Evolutionary conservation across 23 tunicate genomes (phyloP).

Genomic region (Pegea sp.): DNA sequence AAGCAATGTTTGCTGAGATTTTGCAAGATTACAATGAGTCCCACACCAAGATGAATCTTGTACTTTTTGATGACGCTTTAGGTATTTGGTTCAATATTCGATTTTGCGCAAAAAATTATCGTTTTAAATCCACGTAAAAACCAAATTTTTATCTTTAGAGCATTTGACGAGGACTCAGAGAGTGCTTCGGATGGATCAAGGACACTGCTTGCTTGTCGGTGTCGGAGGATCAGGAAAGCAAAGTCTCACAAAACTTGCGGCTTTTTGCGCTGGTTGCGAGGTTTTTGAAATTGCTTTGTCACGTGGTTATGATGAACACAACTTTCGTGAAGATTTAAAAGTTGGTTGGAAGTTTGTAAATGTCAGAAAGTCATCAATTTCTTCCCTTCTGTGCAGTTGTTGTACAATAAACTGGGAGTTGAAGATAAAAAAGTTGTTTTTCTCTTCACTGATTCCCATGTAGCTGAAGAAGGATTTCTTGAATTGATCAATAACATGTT

Average conservation of each 20-base stretch:
- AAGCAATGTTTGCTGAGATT: slow-evolving; percentile 86
- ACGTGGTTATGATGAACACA: slow-evolving; percentile 84
- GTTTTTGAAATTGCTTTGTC: slow-evolving; percentile 90
- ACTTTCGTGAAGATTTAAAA: slow-evolving; percentile 93
- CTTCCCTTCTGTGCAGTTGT: slow-evolving; percentile 11
- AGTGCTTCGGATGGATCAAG: slow-evolving; percentile 75
- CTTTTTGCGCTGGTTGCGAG: slow-evolving; percentile 80
- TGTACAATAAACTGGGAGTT: slow-evolving; percentile 90
- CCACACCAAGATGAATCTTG: slow-evolving; percentile 96
- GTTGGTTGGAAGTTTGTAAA: slow-evolving; percentile 4
- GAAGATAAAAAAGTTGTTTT: slow-evolving; percentile 84
- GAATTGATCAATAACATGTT: slow-evolving; percentile 98
- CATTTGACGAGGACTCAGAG: slow-evolving; percentile 97
- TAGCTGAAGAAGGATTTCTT: slow-evolving; percentile 99
- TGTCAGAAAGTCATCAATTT: neutral
- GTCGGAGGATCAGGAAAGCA: slow-evolving; percentile 98
- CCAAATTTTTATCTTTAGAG: slow-evolving; percentile 15
- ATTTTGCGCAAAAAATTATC: neutral
- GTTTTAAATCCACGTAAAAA: neutral
- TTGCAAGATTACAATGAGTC: slow-evolving; percentile 92
- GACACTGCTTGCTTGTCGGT: slow-evolving; percentile 87
- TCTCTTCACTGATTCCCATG: slow-evolving; percentile 97
- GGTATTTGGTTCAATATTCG: slow-evolving; percentile 11
- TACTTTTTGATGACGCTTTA: slow-evolving; percentile 91
- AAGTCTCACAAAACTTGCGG: slow-evolving; percentile 83